Base-by-base conservation (phyloP, 2,888 invertebrate genomes). In the Altica lythri region DNA sequence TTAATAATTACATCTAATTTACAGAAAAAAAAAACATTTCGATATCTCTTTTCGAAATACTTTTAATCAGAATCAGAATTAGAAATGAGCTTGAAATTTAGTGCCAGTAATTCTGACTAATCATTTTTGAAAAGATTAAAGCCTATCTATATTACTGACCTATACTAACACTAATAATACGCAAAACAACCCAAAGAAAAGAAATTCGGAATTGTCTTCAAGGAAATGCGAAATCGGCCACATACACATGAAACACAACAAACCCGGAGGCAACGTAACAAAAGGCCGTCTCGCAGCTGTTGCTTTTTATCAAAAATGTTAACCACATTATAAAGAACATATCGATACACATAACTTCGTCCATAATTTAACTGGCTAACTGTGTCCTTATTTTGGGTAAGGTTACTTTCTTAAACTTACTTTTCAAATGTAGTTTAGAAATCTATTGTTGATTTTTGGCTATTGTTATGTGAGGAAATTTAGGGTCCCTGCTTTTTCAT, bases 361-460 rank as follows among this genome's bases (percentile, higher is more conserved):
- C 32, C 30, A 18, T 10, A 10, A 10, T 51, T 43, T 38, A 44
- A 16, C 29, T 37, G 55, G 27, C 9, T 51, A 5, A 42, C 55
- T 52, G 38, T 25, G 47, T 47, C 25, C 45, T 48, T 37, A 47
- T 47, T 47, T 49, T 40, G 17, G 45, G 46, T 35, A 53, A 65
- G 66, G 65, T 65, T 67, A 66, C 68, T 67, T 70, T 67, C 65
- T 62, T 62, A 51, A 51, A 35, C 16, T 34, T 44, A 29, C 34
- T 34, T 19, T 42, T 38, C 37, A 44, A n/a, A 40, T 30, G 35
- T 40, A 30, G 48, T 45, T 44, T 44, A 16, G 29, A 16, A 35
- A 32, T 35, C 43, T 35, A 44, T 44, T 44, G 51, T 51, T 38
- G 44, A 45, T 45, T 37, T 34, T 32, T 12, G 9, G 37, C 37